Evolutionary conservation across 2,888 invertebrate genomes (phyloP).

Genomic region (Mycalesis mineus): DNA sequence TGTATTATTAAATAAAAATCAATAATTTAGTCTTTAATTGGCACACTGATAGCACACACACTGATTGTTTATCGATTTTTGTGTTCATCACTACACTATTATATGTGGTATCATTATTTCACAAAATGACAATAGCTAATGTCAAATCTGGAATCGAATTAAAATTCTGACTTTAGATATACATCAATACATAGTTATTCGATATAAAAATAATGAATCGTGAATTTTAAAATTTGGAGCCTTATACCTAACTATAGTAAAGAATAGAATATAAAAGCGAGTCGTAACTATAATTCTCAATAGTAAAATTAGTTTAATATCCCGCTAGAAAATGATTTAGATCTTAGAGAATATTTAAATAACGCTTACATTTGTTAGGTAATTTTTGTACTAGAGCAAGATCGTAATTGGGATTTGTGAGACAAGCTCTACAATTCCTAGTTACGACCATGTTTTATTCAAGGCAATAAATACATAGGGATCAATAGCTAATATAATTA

Average conservation of each 20-base stretch:
- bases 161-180: too few relatives aligned
- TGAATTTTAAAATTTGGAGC: neutral
- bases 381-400: neutral
- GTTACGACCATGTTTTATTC: neutral
- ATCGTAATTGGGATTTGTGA: neutral
- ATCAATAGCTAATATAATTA: neutral
- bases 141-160: too few relatives aligned
- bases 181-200: too few relatives aligned
- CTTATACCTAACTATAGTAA: neutral
- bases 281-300: neutral
- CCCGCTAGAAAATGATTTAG: neutral
- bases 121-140: too few relatives aligned
- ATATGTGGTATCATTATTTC: too few relatives aligned
- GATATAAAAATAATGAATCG: neutral
- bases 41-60: too few relatives aligned
- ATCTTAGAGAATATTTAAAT: neutral
- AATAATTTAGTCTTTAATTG: too few relatives aligned
- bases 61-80: too few relatives aligned
- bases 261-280: neutral
- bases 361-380: neutral
- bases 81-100: too few relatives aligned
- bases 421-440: neutral
- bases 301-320: neutral
- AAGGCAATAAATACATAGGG: constrained; percentile 3
- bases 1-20: too few relatives aligned